These are phyloP conservation scores for Elmis aenea DNA, from an alignment of 2,888 invertebrate species.

Conservation along the genomic window DNA sequence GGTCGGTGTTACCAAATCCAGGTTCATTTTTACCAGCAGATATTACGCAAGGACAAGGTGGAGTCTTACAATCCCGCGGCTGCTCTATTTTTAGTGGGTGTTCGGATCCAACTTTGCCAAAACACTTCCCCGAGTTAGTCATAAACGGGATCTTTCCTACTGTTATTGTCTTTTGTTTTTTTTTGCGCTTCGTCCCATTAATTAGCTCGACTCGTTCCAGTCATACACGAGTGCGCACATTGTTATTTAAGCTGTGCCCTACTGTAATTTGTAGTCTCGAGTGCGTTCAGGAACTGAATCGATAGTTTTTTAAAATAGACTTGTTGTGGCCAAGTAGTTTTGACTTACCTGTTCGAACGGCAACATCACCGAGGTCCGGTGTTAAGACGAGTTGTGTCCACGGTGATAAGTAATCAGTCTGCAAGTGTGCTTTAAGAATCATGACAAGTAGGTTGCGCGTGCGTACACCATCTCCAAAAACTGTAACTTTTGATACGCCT, in stretches of 20 bases:
- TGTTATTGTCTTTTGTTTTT: constrained; percentile 14
- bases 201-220: constrained; percentile 11
- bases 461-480: constrained; percentile 61
- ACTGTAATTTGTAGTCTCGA: background rate
- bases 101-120: constrained; percentile 35
- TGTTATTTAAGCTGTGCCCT: background rate
- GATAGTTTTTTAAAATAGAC: too few relatives aligned
- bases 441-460: constrained; percentile 51
- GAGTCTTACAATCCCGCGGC: constrained; percentile 36
- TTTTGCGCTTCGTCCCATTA: constrained; percentile 8
- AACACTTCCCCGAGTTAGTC: constrained; percentile 40
- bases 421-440: background rate
- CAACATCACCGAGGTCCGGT: too few relatives aligned
- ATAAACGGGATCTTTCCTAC: constrained; percentile 37
- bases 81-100: constrained; percentile 39
- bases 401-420: background rate
- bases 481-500: constrained; percentile 60
- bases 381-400: too few relatives aligned
- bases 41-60: constrained; percentile 34
- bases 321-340: too few relatives aligned
- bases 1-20: too few relatives aligned
- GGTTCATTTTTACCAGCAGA: too few relatives aligned
- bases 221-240: background rate
- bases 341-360: too few relatives aligned
- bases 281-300: too few relatives aligned